Evolutionary conservation across 2,113 vertebrate genomes (phyloP).

Genomic region (Sterna hirundo): DNA sequence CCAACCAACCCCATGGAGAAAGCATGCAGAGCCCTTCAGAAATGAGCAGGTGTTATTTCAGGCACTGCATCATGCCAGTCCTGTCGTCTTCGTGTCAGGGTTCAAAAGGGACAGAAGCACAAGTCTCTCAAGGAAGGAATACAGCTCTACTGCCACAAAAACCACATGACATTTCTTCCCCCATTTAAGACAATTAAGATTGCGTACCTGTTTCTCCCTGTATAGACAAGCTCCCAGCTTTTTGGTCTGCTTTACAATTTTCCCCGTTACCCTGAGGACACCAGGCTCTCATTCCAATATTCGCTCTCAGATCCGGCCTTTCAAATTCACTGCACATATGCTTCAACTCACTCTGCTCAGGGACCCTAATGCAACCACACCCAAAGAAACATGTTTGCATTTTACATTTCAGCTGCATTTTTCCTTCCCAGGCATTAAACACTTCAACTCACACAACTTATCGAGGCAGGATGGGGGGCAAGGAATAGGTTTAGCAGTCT

Average conservation of each 20-base stretch:
- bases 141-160: not conserved
- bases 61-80: not conserved
- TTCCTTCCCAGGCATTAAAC: not conserved
- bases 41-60: not conserved
- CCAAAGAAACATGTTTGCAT: not conserved
- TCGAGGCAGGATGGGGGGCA: not conserved
- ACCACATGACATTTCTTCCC: not conserved
- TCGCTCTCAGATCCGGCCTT: slow-evolving; percentile 72
- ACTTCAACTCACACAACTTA: not conserved
- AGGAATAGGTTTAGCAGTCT: not conserved
- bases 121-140: not conserved
- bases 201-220: slow-evolving; percentile 73
- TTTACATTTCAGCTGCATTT: not conserved
- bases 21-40: not conserved
- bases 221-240: slow-evolving; percentile 15
- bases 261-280: slow-evolving; percentile 75
- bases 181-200: not conserved
- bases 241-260: slow-evolving; percentile 66
- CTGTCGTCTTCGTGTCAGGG: accelerated
- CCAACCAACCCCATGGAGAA: not conserved
- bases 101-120: not conserved
- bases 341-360: slow-evolving; percentile 81
- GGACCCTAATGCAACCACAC: slow-evolving; percentile 72
- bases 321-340: slow-evolving; percentile 82
- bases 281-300: slow-evolving; percentile 74